phyloP scores from a whole-genome alignment of 2,113 vertebrate species.

The Cheilinus undulatus region DNA sequence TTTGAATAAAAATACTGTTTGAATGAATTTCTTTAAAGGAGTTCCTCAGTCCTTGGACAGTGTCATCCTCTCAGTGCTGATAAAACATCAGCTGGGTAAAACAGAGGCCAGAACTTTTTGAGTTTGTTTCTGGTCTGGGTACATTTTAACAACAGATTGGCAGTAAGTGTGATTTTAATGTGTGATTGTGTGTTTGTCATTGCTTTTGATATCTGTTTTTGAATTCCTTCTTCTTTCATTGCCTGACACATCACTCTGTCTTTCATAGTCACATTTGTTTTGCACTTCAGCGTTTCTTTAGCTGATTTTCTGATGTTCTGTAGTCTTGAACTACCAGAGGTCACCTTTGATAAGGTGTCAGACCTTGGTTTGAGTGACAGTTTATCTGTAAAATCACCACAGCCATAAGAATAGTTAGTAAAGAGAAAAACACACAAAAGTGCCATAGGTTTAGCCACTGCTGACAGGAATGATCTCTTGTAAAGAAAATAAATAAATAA shows the following conservation, averaged over 20 bases:
- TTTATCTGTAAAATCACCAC: neutral
- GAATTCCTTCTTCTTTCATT: neutral
- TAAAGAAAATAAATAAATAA: too few species aligned
- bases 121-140: conserved; percentile 65
- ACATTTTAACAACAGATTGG: conserved; percentile 79
- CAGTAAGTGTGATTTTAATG: conserved; percentile 75
- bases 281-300: conserved; percentile 14
- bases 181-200: conserved; percentile 48
- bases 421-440: too few species aligned
- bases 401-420: too few species aligned
- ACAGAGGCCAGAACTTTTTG: conserved; percentile 21
- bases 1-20: neutral
- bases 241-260: neutral
- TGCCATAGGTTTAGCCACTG: too few species aligned
- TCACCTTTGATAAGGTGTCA: conserved; percentile 20
- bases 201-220: conserved; percentile 2
- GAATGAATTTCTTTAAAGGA: neutral
- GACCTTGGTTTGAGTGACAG: neutral
- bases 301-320: neutral
- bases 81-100: conserved; percentile 16
- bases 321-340: neutral
- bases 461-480: too few species aligned
- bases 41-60: neutral
- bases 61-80: too few species aligned
- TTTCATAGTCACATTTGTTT: neutral